Evolutionary conservation across 2,113 vertebrate species (phyloP), one percentile per base, ranked within the genome.

Genomic region (Eleginops maclovinus): DNA sequence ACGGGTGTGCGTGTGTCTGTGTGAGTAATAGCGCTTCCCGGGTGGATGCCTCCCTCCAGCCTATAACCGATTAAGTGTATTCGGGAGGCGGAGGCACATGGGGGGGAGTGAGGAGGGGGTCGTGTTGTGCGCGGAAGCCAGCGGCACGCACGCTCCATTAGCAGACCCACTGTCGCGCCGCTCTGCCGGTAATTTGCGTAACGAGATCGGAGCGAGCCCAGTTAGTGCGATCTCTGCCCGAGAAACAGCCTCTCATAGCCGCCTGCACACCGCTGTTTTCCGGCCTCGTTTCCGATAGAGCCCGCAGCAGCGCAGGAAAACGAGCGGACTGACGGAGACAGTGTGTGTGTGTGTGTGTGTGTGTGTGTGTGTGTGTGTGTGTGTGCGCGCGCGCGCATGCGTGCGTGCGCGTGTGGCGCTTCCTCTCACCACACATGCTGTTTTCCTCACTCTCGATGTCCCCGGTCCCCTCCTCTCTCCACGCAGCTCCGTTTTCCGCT

Each of bases 161-260:
- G 73, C 88, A 85, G 91, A 90, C 85, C 84, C 86, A 91, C 91
- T 90, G 92, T 92, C 89, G 89, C 84, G 91, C 87, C 87, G 85
- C 89, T 91, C 87, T 59, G 89, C 86, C 89, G 89, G 84, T 94
- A 90, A 94, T 94, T 93, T 94, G 92, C 90, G 88, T 93, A 93
- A 93, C 93, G 87, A 93, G 91, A 87, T 85, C 76, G 89, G 80
- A 91, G 85, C 81, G 90, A 82, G 86, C 75, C 79, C 85, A 75
- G 82, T 88, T 77, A 85, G 83, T 80, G 73, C 76, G 77, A 84
- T 84, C 83, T 89, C 75, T 36, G 31, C 75, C 75, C 60, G 84
- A 80, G 81, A 74, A 81, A 81, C 86, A 41, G 91, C 89, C 59
- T 71, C 85, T 60, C 77, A 65, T 11, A 21, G 16, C 63, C 68